Conservation (phyloP, 2,888 invertebrate genomes). For the Drosophila cognata region DNA sequence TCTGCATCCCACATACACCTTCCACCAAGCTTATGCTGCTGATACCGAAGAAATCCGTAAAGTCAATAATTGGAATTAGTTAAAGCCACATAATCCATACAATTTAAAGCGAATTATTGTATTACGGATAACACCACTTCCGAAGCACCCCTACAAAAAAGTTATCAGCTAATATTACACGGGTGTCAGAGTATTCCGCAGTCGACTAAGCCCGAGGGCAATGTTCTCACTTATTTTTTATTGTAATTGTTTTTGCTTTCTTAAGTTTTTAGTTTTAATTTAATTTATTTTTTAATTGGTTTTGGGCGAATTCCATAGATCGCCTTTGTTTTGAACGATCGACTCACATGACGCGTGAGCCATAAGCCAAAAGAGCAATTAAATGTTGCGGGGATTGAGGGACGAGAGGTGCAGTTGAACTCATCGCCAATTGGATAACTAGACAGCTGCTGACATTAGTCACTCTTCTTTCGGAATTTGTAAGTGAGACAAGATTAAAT, state of each 20-base stretch:
- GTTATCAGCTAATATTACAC: background rate
- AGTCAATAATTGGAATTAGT: background rate
- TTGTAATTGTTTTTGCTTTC: background rate
- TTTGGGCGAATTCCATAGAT: conserved; percentile 13
- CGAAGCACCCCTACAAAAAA: background rate
- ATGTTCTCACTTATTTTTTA: background rate
- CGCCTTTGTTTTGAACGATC: background rate
- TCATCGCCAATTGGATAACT: background rate
- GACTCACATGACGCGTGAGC: conserved; percentile 29
- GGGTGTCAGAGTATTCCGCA: background rate
- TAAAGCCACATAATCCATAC: background rate
- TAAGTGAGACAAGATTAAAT: conserved; percentile 9
- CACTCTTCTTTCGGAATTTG: background rate
- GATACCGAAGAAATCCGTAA: background rate
- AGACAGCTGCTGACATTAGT: background rate
- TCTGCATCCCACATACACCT: background rate
- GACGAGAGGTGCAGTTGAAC: background rate
- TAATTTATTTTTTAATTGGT: conserved; percentile 32
- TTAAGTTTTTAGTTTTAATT: conserved; percentile 16
- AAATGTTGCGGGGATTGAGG: background rate
- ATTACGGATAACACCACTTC: background rate
- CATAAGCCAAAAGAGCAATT: conserved; percentile 24
- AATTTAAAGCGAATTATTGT: background rate
- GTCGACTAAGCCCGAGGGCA: background rate
- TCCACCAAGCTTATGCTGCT: background rate